phyloP scores from a whole-genome alignment of 2,113 vertebrate genomes.

The Thamnaconus septentrionalis region DNA sequence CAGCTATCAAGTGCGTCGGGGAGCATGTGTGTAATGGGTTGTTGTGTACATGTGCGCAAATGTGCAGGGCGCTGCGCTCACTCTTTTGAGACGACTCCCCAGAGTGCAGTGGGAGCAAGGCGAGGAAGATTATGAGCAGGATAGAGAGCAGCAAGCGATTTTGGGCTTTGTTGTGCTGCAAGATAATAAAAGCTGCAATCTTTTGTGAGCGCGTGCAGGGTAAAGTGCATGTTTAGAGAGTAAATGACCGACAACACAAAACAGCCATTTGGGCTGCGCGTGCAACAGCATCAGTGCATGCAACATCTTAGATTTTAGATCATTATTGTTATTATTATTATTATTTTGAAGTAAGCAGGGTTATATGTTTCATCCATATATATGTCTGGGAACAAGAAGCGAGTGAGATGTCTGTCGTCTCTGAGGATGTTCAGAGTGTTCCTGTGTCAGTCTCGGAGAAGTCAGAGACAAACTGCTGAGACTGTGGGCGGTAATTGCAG shows the following conservation, averaged over 20 bases:
- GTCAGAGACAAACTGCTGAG: slow-evolving; percentile 40
- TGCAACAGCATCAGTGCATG: slow-evolving; percentile 53
- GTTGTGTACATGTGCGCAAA: slow-evolving; percentile 11
- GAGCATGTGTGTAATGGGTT: slow-evolving; percentile 21
- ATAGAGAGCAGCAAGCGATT: slow-evolving; percentile 65
- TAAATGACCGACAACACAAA: slow-evolving; percentile 68
- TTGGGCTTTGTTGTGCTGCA: slow-evolving; percentile 64
- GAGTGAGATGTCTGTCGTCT: slow-evolving; percentile 22
- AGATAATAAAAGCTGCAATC: slow-evolving; percentile 66
- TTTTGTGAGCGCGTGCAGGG: slow-evolving; percentile 45
- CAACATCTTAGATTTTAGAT: slow-evolving; percentile 26
- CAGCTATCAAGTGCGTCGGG: slow-evolving; percentile 57
- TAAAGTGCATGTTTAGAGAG: slow-evolving; percentile 69
- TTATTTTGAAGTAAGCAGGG: slow-evolving; percentile 36
- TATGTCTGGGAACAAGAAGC: slow-evolving; percentile 37
- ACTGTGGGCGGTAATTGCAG: slow-evolving; percentile 63
- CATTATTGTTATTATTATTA: too few relatives aligned
- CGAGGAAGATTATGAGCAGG: slow-evolving; percentile 66
- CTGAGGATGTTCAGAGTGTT: slow-evolving; percentile 22
- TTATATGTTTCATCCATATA: slow-evolving; percentile 44
- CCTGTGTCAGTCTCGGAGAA: slow-evolving; percentile 19
- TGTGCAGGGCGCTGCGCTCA: slow-evolving; percentile 38
- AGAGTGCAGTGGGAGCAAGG: slow-evolving; percentile 62
- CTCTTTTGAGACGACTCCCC: slow-evolving; percentile 61
- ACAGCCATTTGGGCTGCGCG: slow-evolving; percentile 62